Conservation (phyloP, 1,140 invertebrate genomes). For the Chionoecetes opilio region DNA sequence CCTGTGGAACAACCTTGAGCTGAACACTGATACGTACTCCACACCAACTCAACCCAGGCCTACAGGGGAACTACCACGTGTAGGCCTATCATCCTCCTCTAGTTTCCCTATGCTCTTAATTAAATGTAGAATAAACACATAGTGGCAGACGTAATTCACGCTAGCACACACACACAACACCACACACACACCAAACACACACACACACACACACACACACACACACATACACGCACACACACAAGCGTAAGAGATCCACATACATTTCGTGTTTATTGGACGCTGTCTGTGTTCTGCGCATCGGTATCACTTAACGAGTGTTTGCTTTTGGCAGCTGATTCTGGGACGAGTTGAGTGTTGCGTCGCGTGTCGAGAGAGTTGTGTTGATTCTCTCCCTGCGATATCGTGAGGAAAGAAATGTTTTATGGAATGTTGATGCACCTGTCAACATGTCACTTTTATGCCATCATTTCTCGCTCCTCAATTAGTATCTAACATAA, state of each 20-base stretch:
- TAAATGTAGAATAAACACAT: no score
- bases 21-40: no score
- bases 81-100: no score
- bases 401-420: neutral
- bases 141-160: no score
- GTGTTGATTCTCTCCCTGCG: neutral
- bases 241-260: no score
- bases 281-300: neutral
- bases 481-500: no score
- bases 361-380: neutral
- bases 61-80: no score
- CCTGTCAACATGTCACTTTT: neutral
- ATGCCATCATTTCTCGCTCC: neutral
- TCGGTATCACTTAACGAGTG: neutral
- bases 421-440: constrained; percentile 1
- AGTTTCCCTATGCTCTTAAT: no score
- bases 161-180: neutral
- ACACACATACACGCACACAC: neutral
- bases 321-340: neutral
- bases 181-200: neutral
- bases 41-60: no score
- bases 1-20: no score
- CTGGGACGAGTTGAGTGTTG: neutral
- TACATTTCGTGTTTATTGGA: no score
- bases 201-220: neutral